Evolutionary conservation across 2,888 invertebrate species (phyloP).

Genomic region (Aphelenchoides bicaudatus): DNA sequence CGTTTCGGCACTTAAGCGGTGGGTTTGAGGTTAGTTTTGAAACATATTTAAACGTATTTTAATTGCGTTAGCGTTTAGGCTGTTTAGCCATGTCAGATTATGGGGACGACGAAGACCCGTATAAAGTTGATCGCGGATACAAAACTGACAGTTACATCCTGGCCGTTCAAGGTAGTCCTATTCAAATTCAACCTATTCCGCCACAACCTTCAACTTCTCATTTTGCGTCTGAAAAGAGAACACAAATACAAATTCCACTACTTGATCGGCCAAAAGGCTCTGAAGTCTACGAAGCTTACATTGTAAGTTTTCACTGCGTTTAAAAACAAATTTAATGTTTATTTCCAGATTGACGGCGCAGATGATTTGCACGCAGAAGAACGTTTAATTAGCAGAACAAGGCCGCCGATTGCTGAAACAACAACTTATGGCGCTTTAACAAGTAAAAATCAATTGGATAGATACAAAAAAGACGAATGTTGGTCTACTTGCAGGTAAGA

Average conservation of each 20-base stretch:
- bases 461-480: conserved; percentile 25
- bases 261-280: not conserved
- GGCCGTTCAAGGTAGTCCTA: conserved; percentile 35
- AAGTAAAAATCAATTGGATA: conserved; percentile 38
- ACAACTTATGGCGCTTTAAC: conserved; percentile 33
- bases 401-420: too few species aligned
- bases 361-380: conserved; percentile 17
- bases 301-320: not conserved
- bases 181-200: conserved; percentile 6
- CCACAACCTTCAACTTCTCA: not conserved
- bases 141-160: conserved; percentile 56
- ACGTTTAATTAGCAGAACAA: not conserved
- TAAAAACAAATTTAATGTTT: not conserved
- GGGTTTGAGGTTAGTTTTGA: too few species aligned
- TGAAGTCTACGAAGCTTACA: conserved; percentile 13
- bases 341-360: conserved; percentile 1
- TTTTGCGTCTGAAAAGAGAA: not conserved
- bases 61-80: too few species aligned
- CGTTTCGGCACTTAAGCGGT: too few species aligned
- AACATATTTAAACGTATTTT: too few species aligned
- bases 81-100: conserved; percentile 25
- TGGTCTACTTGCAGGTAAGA: conserved; percentile 11
- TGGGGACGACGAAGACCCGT: conserved; percentile 21
- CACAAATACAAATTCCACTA: too few species aligned
- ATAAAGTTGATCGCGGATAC: conserved; percentile 50